phyloP scores from a whole-genome alignment of 2,797 vertebrate species.

The Cuculus canorus region DNA sequence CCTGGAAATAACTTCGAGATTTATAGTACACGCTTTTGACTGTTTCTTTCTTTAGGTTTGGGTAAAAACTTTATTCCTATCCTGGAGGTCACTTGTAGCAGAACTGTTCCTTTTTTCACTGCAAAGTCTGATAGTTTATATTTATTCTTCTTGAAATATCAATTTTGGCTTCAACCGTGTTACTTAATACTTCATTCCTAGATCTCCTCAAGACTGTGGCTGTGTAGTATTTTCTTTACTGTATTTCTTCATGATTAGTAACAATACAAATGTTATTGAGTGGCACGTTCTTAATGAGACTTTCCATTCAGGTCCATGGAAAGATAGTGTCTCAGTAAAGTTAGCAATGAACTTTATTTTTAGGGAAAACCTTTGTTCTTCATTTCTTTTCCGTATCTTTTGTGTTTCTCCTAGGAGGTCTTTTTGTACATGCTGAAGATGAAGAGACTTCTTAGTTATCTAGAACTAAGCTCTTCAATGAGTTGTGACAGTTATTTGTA shows the following conservation, averaged over 20 bases:
- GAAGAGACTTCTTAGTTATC: slow-evolving; percentile 24
- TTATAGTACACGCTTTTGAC: not conserved
- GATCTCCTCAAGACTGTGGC: not conserved
- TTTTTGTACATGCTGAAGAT: not conserved
- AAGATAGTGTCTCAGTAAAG: not conserved
- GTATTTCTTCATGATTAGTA: not conserved
- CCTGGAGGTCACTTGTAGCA: not conserved
- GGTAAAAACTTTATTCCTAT: not conserved
- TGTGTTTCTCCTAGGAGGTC: slow-evolving; percentile 17
- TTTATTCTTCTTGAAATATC: not conserved
- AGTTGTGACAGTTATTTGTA: slow-evolving; percentile 72
- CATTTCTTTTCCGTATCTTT: slow-evolving; percentile 19
- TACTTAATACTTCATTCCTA: not conserved
- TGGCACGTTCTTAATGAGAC: not conserved
- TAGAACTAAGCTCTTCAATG: slow-evolving; percentile 50
- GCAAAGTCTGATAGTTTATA: not conserved
- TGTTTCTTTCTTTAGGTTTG: not conserved
- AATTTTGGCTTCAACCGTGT: not conserved
- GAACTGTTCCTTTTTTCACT: not conserved
- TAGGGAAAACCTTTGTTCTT: slow-evolving; percentile 27
- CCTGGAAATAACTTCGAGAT: not conserved
- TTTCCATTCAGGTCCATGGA: not conserved
- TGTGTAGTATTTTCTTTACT: not conserved
- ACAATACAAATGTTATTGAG: not conserved
- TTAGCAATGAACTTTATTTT: slow-evolving; percentile 10